Evolutionary conservation across 2,888 invertebrate species (phyloP), one percentile per base, ranked within the genome.

Genomic region (Leptothorax acervorum): DNA sequence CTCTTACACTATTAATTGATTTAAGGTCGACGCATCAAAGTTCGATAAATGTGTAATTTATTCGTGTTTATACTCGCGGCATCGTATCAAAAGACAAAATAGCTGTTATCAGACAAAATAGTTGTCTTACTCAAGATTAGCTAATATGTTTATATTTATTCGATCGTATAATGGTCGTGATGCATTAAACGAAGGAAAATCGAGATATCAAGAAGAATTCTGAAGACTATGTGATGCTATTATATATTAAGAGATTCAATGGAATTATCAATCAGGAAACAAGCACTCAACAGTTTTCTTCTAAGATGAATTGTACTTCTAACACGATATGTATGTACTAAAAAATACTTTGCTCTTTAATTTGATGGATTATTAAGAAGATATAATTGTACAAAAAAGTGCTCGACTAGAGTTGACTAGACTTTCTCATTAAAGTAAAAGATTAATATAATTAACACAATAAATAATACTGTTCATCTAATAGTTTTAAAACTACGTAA

Each of bases 291-390:
- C 63, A 82, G 51, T 75, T 82, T 28, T 75, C 39, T 39, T 86
- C 82, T 71, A 85, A 66, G 84, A 86, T 85, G 82, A 87, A 88
- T 92, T 90, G 92, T 93, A 93, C 89, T 86, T 90, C 91, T 93
- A 93, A 91, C 74, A 91, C 91, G 93, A 93, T 93, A 93, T 93
- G 93, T 93, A 93, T 92, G 88, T 91, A 93, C 92, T 92, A 92
- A 92, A 92, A 92, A 91, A 92, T 93, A 93, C 86, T 90, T 91
- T 89, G 89, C 88, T 90, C 84, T 88, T 91, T 84, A 86, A 87
- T 82, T 83, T 79, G 82, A 89, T 85, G 85, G 83, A 85, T 85
- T 55, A 66, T 81, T 86, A 86, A 88, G 68, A 82, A 88, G 70
- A 85, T 68, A 85, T 76, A 63, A 60, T 90, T 86, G 78, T 90